Conservation (phyloP, 2,797 vertebrate species). For the Eulemur mongoz region DNA sequence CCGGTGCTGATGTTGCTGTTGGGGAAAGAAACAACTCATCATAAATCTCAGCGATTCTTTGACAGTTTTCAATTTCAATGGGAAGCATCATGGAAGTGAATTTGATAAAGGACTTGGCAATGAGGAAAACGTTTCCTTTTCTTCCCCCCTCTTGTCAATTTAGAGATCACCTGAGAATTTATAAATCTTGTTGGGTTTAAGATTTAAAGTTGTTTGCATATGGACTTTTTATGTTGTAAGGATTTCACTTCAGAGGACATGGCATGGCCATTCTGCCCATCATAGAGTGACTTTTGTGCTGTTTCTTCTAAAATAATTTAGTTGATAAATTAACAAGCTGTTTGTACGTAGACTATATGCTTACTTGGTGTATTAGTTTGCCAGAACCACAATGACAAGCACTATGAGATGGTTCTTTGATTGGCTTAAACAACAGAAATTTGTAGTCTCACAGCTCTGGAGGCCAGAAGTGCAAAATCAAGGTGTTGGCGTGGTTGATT, state of each 20-base stretch:
- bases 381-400: not conserved
- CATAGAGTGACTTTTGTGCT: not conserved
- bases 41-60: constrained; percentile 66
- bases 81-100: constrained; percentile 42
- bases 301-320: constrained; percentile 21
- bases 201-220: constrained; percentile 41
- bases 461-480: not conserved
- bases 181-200: constrained; percentile 39
- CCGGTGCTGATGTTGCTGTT: constrained; percentile 36
- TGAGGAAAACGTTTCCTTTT: constrained; percentile 11
- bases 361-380: not conserved
- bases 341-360: not conserved
- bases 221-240: not conserved
- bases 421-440: not conserved
- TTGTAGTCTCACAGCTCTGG: not conserved
- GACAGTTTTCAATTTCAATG: constrained; percentile 76
- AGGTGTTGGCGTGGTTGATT: not conserved
- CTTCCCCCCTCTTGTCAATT: constrained; percentile 7
- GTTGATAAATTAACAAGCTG: not conserved
- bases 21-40: constrained; percentile 54
- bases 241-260: not conserved
- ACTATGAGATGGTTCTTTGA: not conserved
- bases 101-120: constrained; percentile 59
- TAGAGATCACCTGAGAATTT: constrained; percentile 54
- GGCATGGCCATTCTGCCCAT: not conserved